These are phyloP conservation scores for Oreortyx pictus DNA, from an alignment of 2,797 vertebrate genomes.

Conservation along the genomic window DNA sequence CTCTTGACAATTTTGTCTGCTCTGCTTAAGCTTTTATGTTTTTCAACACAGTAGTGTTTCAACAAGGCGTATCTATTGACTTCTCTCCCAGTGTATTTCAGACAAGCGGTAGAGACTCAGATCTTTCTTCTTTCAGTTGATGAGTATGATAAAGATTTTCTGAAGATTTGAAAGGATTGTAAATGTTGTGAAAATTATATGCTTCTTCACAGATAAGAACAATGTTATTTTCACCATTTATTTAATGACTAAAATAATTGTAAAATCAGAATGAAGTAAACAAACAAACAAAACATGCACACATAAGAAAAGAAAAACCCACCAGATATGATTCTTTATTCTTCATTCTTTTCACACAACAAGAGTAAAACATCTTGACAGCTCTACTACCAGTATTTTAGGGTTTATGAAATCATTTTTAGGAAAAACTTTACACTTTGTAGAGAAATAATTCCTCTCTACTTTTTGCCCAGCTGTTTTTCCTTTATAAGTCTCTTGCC, in stretches of 20 bases:
- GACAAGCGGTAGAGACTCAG: neutral
- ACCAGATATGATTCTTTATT: neutral
- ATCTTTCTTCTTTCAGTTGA: neutral
- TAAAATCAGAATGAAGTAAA: neutral
- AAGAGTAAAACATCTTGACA: neutral
- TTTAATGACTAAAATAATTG: neutral
- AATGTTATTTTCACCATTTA: neutral
- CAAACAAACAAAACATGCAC: neutral
- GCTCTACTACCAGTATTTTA: neutral
- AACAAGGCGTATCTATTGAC: neutral
- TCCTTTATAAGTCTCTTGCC: neutral
- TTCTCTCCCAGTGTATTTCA: neutral
- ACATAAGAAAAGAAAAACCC: neutral
- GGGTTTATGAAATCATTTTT: neutral
- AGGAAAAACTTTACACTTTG: neutral
- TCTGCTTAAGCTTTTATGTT: neutral
- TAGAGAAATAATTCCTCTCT: neutral
- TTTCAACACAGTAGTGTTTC: neutral
- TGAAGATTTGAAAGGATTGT: neutral
- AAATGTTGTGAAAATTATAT: neutral
- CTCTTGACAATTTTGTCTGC: neutral
- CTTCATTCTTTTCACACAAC: neutral
- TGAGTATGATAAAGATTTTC: neutral
- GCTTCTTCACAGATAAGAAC: neutral
- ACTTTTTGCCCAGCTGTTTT: neutral